Base-by-base conservation (phyloP, 2,797 vertebrate species). In the Poecilia wingei region DNA sequence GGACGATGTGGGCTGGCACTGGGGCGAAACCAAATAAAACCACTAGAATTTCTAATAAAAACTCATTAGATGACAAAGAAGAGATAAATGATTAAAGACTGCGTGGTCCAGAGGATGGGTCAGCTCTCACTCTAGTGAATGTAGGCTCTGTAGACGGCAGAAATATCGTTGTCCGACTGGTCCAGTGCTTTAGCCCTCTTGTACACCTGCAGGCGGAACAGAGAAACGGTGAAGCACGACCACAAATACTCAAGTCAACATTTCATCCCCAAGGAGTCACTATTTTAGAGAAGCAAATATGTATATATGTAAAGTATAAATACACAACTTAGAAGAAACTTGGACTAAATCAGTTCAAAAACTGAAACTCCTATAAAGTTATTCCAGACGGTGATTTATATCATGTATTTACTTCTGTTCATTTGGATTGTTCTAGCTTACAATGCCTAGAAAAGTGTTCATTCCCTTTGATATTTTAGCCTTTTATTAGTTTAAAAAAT, bases 141-240 rank as follows among this genome's bases (percentile, higher is more conserved):
- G 91, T 99, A 99, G 94, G 98, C 98, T 94, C 98, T 96, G 96
- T 99, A 99, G 89, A 99, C 98, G 43, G 98, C 98, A 72, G 98
- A 99, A 93, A 99, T 98, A 82, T 99, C 98, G 55, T 99, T 99
- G 94, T 99, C 98, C 14, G 98, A 99, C 96, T 99, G 98, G 96
- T 99, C 98, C 98, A 99, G 95, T 80, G 98, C 98, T 96, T 99
- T 99, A 82, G 98, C 98, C 94, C 98, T 95, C 96, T 99, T 99
- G 93, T 99, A 99, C 75, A 99, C 98, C 98, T 99, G 93, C 16
- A 82, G 25, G 18, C 3, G 6, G 12, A 47, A 74, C 33, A 41
- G 25, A 43, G 6, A 6, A 41, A 25, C 25, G 3, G 3, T 55
- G 25, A 55, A 10, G 43, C 43, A 39, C 0, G 9, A 22, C 39